Conservation (phyloP, 1,140 invertebrate species). For the Leptinotarsa defecta region DNA sequence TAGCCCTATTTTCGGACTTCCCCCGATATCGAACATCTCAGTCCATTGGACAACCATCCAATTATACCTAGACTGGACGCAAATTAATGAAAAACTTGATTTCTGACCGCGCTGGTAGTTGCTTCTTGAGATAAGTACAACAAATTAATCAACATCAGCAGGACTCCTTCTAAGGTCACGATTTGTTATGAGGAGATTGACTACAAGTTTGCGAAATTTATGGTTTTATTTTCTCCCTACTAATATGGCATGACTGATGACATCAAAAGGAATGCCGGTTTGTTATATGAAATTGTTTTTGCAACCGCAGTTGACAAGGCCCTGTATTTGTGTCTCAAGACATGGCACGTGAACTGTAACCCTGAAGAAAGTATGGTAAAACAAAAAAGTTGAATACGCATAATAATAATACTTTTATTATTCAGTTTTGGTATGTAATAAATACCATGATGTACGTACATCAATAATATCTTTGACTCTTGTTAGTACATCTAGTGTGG, state of each 20-base stretch:
- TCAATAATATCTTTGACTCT: no score
- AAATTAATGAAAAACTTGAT: constrained; percentile 6
- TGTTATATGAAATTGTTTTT: background rate
- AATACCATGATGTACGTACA: no score
- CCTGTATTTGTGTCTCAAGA: no score
- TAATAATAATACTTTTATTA: no score
- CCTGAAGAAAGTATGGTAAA: no score
- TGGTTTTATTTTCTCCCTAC: background rate
- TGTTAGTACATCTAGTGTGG: no score
- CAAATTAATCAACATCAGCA: background rate
- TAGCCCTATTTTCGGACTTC: background rate
- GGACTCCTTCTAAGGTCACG: background rate
- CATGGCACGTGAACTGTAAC: no score
- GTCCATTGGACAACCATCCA: background rate
- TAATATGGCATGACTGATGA: background rate
- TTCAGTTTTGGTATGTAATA: no score
- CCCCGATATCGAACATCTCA: background rate
- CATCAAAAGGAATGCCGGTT: background rate
- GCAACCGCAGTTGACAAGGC: no score
- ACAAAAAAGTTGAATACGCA: no score
- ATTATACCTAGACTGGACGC: background rate
- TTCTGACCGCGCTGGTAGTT: background rate
- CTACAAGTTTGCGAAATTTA: background rate
- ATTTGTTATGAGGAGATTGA: background rate
- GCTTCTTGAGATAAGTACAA: background rate